phyloP scores from a whole-genome alignment of 2,888 invertebrate genomes.

The Metalampra italica region DNA sequence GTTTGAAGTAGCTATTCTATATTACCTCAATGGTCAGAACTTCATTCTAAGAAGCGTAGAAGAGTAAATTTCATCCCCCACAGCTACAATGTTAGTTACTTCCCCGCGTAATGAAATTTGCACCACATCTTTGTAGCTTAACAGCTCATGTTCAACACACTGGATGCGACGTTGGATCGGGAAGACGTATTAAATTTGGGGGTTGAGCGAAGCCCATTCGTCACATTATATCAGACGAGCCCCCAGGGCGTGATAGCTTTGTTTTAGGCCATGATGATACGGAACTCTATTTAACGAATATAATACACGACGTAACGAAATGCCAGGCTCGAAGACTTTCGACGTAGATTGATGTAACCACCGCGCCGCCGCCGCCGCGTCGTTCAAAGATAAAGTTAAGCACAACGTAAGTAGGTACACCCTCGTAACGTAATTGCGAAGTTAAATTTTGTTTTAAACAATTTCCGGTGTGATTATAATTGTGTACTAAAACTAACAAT shows the following conservation, averaged over 20 bases:
- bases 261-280: constrained; percentile 23
- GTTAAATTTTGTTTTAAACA: too few relatives aligned
- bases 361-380: too few relatives aligned
- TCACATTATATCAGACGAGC: constrained; percentile 41
- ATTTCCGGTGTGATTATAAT: too few relatives aligned
- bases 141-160: background rate
- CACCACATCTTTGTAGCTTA: background rate
- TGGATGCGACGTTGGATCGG: constrained; percentile 5
- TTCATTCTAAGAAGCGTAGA: too few relatives aligned
- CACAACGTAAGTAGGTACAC: too few relatives aligned
- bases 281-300: constrained; percentile 1
- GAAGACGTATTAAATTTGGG: constrained; percentile 36
- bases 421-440: too few relatives aligned
- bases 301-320: background rate
- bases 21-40: too few relatives aligned
- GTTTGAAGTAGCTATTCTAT: too few relatives aligned
- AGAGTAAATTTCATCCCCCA: background rate
- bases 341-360: background rate
- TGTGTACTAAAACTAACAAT: background rate
- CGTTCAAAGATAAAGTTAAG: too few relatives aligned
- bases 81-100: background rate
- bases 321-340: background rate
- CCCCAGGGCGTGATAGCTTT: constrained; percentile 41
- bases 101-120: background rate
- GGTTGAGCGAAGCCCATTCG: constrained; percentile 35